Percentiles rank a stretch among this genome's conserved stretches.
Evolutionary conservation across 2,113 vertebrate genomes (phyloP).

Genomic region (Rhodinocichla rosea): DNA sequence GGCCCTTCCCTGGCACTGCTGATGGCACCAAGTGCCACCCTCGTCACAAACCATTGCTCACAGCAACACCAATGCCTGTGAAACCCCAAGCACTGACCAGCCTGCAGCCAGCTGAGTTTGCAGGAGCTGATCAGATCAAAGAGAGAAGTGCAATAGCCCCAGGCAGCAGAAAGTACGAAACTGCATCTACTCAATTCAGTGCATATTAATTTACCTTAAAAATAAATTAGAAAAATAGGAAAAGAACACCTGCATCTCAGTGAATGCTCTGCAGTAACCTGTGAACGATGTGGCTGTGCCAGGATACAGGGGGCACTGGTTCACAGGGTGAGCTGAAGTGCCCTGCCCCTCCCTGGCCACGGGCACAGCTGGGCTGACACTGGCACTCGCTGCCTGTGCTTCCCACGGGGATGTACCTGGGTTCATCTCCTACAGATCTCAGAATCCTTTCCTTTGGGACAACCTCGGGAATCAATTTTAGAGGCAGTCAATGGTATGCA

Average conservation of each 20-base stretch:
- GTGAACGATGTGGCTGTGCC: accelerated
- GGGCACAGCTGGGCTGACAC: background rate
- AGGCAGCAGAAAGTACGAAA: background rate
- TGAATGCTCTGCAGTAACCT: background rate
- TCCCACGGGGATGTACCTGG: background rate
- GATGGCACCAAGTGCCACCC: background rate
- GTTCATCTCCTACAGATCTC: background rate
- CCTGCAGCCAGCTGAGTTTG: background rate
- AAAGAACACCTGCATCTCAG: background rate
- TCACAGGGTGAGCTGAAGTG: accelerated
- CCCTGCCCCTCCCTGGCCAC: background rate
- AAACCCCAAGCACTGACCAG: background rate
- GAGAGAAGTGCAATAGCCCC: background rate
- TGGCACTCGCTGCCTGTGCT: accelerated
- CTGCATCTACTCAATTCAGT: background rate
- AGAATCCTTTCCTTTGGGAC: background rate
- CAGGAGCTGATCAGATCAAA: conserved; percentile 17
- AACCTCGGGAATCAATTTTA: background rate
- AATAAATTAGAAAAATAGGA: background rate
- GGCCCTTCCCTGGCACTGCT: background rate
- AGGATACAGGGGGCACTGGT: background rate
- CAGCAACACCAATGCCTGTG: background rate
- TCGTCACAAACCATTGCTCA: background rate
- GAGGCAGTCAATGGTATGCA: background rate
- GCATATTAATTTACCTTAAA: background rate